Conservation (phyloP, 2,113 vertebrate genomes). For the Forbesichthys papilliferus region DNA sequence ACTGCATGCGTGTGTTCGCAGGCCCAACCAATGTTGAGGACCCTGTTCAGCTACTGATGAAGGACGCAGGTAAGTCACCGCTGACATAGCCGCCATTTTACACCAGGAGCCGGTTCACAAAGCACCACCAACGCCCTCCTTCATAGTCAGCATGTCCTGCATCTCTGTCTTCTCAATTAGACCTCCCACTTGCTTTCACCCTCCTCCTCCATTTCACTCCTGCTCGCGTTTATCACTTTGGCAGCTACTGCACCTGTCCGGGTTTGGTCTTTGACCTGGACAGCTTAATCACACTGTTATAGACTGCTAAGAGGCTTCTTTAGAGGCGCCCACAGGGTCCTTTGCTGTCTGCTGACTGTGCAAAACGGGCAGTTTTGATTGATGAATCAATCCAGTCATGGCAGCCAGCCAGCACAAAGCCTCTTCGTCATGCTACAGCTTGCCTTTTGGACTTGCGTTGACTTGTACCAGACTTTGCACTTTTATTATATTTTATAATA, state of each 20-base stretch:
- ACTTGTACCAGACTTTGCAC: not conserved
- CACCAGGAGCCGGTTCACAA: too few species aligned
- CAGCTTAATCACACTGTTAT: conserved; percentile 37
- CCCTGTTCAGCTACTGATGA: conserved; percentile 87
- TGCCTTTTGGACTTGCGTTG: not conserved
- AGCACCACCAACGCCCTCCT: not conserved
- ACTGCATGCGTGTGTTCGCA: conserved; percentile 48
- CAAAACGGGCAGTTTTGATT: conserved; percentile 17
- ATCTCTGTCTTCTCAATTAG: not conserved
- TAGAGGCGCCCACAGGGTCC: conserved; percentile 29
- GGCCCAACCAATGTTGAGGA: conserved; percentile 87
- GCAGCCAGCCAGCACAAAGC: not conserved
- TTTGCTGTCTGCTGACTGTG: conserved; percentile 25
- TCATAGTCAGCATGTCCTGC: not conserved
- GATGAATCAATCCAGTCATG: conserved; percentile 25
- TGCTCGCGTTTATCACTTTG: conserved; percentile 29
- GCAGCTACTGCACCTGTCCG: conserved; percentile 3
- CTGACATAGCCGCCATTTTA: not conserved
- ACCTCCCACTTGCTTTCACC: not conserved
- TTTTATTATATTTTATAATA: not conserved
- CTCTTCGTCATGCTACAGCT: not conserved
- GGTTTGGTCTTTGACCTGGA: conserved; percentile 11
- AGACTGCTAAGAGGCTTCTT: conserved; percentile 22
- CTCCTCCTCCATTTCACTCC: not conserved
- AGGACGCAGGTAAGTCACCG: conserved; percentile 89